Conservation (phyloP, 2,797 vertebrate species). For the Syngnathus rostellatus region DNA sequence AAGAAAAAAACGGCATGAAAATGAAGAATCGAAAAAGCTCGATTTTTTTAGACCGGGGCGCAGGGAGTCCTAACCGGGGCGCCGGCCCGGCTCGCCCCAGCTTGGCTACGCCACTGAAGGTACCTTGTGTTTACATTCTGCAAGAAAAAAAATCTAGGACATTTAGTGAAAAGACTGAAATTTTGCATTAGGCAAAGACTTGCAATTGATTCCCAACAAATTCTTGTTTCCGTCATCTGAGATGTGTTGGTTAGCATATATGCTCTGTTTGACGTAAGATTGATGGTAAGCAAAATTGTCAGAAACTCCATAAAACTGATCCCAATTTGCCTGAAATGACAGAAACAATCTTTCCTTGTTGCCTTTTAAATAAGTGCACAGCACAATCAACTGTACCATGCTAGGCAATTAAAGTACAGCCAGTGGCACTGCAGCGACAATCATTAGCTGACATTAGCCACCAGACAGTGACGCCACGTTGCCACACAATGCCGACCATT, state of each 20-base stretch:
- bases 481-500: slow-evolving; percentile 44
- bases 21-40: too few relatives aligned
- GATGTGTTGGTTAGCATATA: slow-evolving; percentile 13
- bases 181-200: not conserved
- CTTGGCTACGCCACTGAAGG: too few relatives aligned
- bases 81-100: too few relatives aligned
- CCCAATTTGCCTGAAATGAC: slow-evolving; percentile 6
- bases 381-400: not conserved
- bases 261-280: slow-evolving; percentile 7
- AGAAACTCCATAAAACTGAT: not conserved
- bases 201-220: not conserved
- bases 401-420: not conserved
- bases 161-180: not conserved
- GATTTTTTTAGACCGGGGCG: too few relatives aligned
- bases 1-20: too few relatives aligned
- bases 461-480: slow-evolving; percentile 41
- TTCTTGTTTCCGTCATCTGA: not conserved
- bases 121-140: not conserved
- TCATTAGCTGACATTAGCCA: slow-evolving; percentile 44
- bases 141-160: not conserved
- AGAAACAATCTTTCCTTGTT: not conserved
- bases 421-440: slow-evolving; percentile 17
- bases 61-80: too few relatives aligned
- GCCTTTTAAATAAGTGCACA: not conserved
- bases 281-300: slow-evolving; percentile 3